Base-by-base conservation (phyloP, 1,140 invertebrate genomes). In the Dinoponera quadriceps region DNA sequence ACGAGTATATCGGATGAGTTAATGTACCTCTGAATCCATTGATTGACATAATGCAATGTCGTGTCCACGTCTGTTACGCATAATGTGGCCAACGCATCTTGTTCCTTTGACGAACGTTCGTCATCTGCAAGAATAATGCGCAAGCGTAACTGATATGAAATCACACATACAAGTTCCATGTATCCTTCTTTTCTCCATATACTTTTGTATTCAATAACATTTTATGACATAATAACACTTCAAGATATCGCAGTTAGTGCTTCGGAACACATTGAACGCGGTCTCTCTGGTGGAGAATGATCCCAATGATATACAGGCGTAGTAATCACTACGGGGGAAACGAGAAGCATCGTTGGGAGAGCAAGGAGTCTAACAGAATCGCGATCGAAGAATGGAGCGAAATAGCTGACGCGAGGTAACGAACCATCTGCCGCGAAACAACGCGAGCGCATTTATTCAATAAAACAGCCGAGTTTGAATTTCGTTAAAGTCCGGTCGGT, bases 1-100 rank as follows among this genome's bases (percentile, higher is more conserved):
- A 33, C n/a, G n/a, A n/a, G n/a, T n/a, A 20, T 55, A 25, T 49
- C 18, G 27, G 9, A 60, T 13, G 3, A 38, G 49, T 83, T 59
- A 71, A 60, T 51, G 22, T 90, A 94, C 93, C 93, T 93, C 86
- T 94, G 94, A 66, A 93, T 92, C 94, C 94, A 94, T 55, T 94
- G 94, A 75, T 94, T 94, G 66, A 94, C 91, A 89, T 94, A 94
- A 80, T 94, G 93, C 63, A 94, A 89, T 38, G 92, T 91, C 14
- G 91, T 94, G 20, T 94, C 93, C n/a, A 94, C 90, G 86, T 94
- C 93, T 68, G 92, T 87, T 68, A 93, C 86, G 84, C 85, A 92
- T 59, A 92, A 89, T 60, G 87, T 89, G 20, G 89, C 89, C 74
- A 90, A 85, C 69, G 92, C 92, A 85, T 94, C 92, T 87, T 93